Conservation (phyloP, 2,888 invertebrate species). For the Ormyrus pomaceus region DNA sequence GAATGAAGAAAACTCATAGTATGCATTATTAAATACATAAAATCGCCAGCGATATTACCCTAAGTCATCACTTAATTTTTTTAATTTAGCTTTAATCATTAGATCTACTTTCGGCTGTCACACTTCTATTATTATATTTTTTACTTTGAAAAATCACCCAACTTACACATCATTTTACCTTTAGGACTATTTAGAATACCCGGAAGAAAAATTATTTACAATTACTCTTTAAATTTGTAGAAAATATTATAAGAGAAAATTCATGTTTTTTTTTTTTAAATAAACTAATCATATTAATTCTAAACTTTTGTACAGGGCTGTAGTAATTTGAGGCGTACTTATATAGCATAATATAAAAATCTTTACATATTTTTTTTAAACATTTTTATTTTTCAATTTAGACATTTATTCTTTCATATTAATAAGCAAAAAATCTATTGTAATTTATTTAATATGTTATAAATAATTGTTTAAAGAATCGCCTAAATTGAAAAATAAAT, state of each 20-base stretch:
- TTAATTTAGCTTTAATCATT: slow-evolving; percentile 61
- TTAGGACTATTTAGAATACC: slow-evolving; percentile 44
- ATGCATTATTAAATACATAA: slow-evolving; percentile 70
- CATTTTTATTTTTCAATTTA: neutral
- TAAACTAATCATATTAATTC: slow-evolving; percentile 2
- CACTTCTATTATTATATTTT: slow-evolving; percentile 31
- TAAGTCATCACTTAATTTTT: slow-evolving; percentile 57
- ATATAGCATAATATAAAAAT: slow-evolving; percentile 7
- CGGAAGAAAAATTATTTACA: slow-evolving; percentile 46
- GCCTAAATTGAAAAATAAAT: no score
- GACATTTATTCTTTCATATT: slow-evolving; percentile 21
- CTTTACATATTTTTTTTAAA: slow-evolving; percentile 12
- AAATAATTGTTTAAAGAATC: no score
- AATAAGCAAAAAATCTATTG: no score
- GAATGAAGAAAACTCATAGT: slow-evolving; percentile 67
- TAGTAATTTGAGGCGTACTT: neutral
- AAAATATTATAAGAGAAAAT: slow-evolving; percentile 10
- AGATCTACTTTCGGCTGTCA: slow-evolving; percentile 59
- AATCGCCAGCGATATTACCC: slow-evolving; percentile 71
- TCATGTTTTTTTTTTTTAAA: neutral
- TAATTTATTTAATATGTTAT: no score
- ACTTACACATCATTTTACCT: slow-evolving; percentile 26
- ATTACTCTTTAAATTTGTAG: slow-evolving; percentile 23
- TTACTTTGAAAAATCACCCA: slow-evolving; percentile 41
- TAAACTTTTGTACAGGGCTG: slow-evolving; percentile 36